Percentiles rank a stretch among this genome's conserved stretches.
Evolutionary conservation across 1,140 invertebrate genomes (phyloP).

Genomic region (Drosophila quadrilineata): DNA sequence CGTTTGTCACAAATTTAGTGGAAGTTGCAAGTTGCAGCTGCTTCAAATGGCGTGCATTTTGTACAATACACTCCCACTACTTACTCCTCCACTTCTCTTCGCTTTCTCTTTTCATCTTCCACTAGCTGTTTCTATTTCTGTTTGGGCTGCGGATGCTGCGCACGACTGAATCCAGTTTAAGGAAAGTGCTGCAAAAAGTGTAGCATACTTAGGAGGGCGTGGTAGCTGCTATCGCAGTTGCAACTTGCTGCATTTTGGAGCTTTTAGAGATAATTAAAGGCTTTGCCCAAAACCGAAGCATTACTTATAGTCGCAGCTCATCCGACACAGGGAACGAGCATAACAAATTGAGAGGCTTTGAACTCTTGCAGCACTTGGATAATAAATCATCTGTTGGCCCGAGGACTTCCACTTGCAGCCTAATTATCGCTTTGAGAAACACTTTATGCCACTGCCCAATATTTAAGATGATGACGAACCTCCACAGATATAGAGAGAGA

Average conservation of each 20-base stretch:
- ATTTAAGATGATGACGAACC: conserved; percentile 25
- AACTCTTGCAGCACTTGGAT: conserved; percentile 43
- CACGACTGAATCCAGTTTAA: conserved; percentile 49
- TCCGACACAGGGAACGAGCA: not conserved
- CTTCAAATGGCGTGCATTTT: conserved; percentile 49
- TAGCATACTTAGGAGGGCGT: conserved; percentile 51
- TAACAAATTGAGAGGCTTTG: conserved; percentile 60
- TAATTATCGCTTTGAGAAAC: conserved; percentile 59
- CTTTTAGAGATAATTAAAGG: conserved; percentile 7
- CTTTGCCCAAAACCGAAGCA: conserved; percentile 14
- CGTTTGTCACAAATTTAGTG: conserved; percentile 64
- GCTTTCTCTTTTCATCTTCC: no score
- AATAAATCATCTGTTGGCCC: conserved; percentile 63
- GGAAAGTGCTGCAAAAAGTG: conserved; percentile 38
- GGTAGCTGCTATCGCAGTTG: conserved; percentile 4
- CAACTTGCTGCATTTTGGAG: not conserved
- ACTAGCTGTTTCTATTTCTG: no score
- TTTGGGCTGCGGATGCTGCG: conserved; percentile 33
- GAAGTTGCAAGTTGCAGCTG: conserved; percentile 35
- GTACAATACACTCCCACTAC: not conserved
- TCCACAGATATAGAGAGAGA: not conserved
- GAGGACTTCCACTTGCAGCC: conserved; percentile 28
- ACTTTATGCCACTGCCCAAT: conserved; percentile 22
- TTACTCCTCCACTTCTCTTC: not conserved
- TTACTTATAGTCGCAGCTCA: conserved; percentile 10